phyloP scores from a whole-genome alignment of 2,888 invertebrate genomes.

The Eretmocerus hayati region DNA sequence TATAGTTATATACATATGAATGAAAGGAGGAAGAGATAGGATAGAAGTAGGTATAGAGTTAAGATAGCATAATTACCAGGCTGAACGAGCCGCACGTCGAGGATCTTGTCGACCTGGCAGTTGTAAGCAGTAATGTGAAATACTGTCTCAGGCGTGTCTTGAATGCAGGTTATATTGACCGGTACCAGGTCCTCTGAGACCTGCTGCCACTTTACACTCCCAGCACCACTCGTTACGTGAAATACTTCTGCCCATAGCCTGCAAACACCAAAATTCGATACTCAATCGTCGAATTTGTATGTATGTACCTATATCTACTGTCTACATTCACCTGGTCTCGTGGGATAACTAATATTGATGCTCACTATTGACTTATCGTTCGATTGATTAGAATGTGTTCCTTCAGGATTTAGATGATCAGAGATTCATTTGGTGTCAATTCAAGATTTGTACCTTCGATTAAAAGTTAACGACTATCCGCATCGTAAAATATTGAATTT shows the following conservation, averaged over 20 bases:
- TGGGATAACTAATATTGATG: too few species aligned
- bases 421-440: too few species aligned
- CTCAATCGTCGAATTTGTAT: not conserved
- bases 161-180: slow-evolving; percentile 95
- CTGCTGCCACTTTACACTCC: slow-evolving; percentile 95
- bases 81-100: slow-evolving; percentile 93
- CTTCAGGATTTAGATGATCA: too few species aligned
- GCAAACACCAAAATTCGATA: too few species aligned
- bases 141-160: slow-evolving; percentile 92
- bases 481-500: too few species aligned
- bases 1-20: too few species aligned
- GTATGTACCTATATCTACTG: not conserved
- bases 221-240: slow-evolving; percentile 89
- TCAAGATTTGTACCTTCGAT: too few species aligned
- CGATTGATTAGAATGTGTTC: too few species aligned
- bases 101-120: slow-evolving; percentile 96
- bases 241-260: slow-evolving; percentile 99
- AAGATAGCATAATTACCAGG: slow-evolving; percentile 62
- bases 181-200: slow-evolving; percentile 97
- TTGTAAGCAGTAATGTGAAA: slow-evolving; percentile 99
- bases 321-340: not conserved
- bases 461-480: too few species aligned
- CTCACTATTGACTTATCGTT: too few species aligned
- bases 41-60: not conserved
- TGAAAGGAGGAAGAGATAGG: not conserved